Conservation (phyloP, 2,888 invertebrate species). For the Spilarctia lutea region DNA sequence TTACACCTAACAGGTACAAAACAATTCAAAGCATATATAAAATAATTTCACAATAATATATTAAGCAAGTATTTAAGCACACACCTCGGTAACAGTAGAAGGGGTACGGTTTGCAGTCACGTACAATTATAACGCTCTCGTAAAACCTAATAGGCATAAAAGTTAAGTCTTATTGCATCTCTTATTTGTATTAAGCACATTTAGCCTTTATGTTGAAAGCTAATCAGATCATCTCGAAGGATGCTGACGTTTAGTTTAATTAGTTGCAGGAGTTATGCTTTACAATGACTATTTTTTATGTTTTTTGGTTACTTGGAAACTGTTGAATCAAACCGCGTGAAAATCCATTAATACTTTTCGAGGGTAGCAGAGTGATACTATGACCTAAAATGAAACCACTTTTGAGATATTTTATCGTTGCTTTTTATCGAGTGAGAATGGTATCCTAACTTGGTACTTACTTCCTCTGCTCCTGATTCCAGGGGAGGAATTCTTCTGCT, state of each 20-base stretch:
- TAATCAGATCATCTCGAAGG: background rate
- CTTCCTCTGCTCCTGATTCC: too few species aligned
- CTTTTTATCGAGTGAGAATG: too few species aligned
- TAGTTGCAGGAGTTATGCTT: background rate
- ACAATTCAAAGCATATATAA: background rate
- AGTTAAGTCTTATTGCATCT: constrained; percentile 19
- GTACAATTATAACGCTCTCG: constrained; percentile 24
- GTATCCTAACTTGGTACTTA: too few species aligned
- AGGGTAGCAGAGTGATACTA: too few species aligned
- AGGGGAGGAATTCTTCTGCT: too few species aligned
- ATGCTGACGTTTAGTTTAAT: background rate
- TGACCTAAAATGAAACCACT: too few species aligned
- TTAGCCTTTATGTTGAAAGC: background rate
- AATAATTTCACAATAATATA: background rate
- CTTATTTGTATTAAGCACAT: constrained; percentile 20
- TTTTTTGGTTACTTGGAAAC: background rate
- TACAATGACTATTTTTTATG: background rate
- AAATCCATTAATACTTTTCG: background rate
- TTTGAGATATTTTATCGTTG: too few species aligned
- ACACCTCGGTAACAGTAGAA: constrained; percentile 5
- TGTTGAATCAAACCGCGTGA: background rate
- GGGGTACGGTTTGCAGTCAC: constrained; percentile 19
- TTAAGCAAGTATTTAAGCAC: constrained; percentile 9
- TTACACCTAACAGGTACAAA: background rate
- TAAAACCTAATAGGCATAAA: constrained; percentile 23